phyloP scores from a whole-genome alignment of 2,113 vertebrate genomes.

The Cryptotis parvus region DNA sequence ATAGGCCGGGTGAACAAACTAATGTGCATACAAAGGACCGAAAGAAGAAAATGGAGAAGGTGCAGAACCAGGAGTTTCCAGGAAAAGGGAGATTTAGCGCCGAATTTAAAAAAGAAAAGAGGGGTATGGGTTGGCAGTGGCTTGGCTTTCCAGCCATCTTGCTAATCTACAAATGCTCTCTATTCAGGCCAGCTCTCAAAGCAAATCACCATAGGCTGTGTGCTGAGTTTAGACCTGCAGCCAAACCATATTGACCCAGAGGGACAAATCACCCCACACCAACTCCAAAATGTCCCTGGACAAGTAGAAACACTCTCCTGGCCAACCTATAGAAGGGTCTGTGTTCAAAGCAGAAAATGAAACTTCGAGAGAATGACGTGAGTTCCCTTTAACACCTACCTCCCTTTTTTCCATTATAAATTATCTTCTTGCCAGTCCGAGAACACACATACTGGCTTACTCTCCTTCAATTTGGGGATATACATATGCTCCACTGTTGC shows the following conservation, averaged over 20 bases:
- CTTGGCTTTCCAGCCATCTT: constrained; percentile 77
- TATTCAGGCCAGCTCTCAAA: constrained; percentile 79
- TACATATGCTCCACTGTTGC: neutral
- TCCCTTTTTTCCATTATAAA: constrained; percentile 9
- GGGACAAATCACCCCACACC: constrained; percentile 72
- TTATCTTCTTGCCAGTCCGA: constrained; percentile 42
- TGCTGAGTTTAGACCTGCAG: constrained; percentile 78
- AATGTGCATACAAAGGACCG: constrained; percentile 43
- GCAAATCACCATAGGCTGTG: constrained; percentile 63
- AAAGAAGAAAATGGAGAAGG: neutral
- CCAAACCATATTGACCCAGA: constrained; percentile 55
- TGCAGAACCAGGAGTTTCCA: constrained; percentile 54
- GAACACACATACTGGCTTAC: constrained; percentile 27
- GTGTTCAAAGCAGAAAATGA: constrained; percentile 65
- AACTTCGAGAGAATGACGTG: constrained; percentile 47
- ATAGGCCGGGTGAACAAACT: neutral
- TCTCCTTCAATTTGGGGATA: neutral
- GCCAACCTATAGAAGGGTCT: constrained; percentile 71
- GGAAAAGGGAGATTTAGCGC: constrained; percentile 50
- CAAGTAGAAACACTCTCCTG: constrained; percentile 70
- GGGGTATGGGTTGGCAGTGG: constrained; percentile 59
- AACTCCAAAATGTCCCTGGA: constrained; percentile 78
- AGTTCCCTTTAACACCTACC: neutral
- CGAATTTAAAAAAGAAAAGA: constrained; percentile 67
- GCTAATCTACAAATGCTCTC: constrained; percentile 83